Evolutionary conservation across 2,113 vertebrate species (phyloP).

Genomic region (Nycticryphes semicollaris): DNA sequence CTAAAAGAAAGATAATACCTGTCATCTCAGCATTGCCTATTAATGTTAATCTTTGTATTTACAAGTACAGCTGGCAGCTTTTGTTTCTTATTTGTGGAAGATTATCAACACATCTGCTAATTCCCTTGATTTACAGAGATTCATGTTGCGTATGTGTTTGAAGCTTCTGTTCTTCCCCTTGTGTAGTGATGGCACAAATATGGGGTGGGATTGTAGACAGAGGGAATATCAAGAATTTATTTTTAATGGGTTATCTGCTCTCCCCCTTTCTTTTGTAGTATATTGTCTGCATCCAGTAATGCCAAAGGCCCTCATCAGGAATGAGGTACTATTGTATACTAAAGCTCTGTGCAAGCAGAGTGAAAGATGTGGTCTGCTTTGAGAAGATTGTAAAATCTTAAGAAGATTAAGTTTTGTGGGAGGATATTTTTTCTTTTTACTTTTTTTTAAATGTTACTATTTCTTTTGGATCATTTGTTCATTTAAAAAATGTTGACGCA

Average conservation of each 20-base stretch:
- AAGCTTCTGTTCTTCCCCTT: background rate
- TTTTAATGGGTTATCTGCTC: background rate
- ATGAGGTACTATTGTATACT: background rate
- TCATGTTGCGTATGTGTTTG: background rate
- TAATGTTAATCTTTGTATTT: conserved; percentile 9
- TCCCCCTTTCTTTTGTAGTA: background rate
- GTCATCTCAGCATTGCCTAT: background rate
- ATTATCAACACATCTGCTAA: background rate
- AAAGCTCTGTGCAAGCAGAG: background rate
- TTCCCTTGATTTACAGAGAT: background rate
- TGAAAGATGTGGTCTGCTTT: background rate
- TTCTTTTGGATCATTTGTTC: background rate
- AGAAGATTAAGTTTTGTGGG: background rate
- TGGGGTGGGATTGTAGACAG: background rate
- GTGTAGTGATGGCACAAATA: background rate
- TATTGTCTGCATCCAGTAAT: background rate
- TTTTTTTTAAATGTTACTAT: background rate
- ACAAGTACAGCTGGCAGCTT: background rate
- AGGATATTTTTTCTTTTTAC: background rate
- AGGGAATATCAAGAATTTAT: background rate
- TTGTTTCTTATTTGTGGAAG: conserved; percentile 21
- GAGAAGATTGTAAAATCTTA: background rate
- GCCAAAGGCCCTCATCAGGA: background rate
- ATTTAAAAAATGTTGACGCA: background rate
- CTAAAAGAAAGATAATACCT: background rate